Evolutionary conservation across 1,140 invertebrate species (phyloP), one percentile per base, ranked within the genome.

Genomic region (Drosophila sturtevanti): DNA sequence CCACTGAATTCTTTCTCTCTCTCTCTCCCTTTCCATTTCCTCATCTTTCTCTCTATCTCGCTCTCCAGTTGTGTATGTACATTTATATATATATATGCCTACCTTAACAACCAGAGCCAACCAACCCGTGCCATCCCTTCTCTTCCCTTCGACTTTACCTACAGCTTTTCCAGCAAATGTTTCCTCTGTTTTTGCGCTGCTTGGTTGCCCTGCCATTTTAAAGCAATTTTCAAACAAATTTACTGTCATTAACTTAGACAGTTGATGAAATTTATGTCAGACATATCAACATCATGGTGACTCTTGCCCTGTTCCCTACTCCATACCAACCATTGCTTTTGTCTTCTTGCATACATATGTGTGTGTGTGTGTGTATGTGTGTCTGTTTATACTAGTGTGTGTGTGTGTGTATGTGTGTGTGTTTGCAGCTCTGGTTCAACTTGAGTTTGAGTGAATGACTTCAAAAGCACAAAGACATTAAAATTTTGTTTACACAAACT

Each of bases 221-320:
- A 89, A 89, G 84, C 84, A 89, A 89, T 89, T 89, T 89, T 89
- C 84, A 89, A 89, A 89, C 84, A 89, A 89, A 89, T 89, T 89
- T 89, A 89, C 84, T 89, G 84, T 89, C 84, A 89, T 89, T 89
- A 89, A 89, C 84, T 89, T 89, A 89, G 84, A 89, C 84, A 89
- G 84, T 89, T 89, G 84, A 89, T 89, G 84, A 89, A 89, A 89
- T 89, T 89, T 89, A 89, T 89, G 84, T 89, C 84, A 89, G 84
- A 79, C 84, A 89, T 86, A 86, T 89, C 84, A 89, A 69, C 85
- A 84, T 87, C 79, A 89, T 87, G 78, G 61, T 72, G 68, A 76
- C 44, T 65, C 75, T 51, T 48, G 44, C 5, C 68, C 58, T 27
- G 27, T 14, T 22, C 18, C 34, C 24, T 38, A 31, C 35, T 24